phyloP scores from a whole-genome alignment of 2,797 vertebrate species.

The Lithobates pipiens region DNA sequence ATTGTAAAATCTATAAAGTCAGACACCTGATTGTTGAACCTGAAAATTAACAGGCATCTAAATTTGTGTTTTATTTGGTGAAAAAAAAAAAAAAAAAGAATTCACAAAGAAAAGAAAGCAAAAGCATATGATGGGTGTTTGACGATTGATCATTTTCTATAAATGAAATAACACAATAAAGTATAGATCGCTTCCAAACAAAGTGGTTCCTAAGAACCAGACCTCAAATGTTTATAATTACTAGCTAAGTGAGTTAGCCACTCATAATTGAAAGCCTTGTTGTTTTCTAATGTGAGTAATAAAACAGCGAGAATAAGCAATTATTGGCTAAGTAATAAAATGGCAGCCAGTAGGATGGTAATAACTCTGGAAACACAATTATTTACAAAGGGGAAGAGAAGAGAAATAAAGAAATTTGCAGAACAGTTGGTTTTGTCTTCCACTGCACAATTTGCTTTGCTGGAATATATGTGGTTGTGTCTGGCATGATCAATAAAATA shows the following conservation, averaged over 20 bases:
- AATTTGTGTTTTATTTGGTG: slow-evolving; percentile 35
- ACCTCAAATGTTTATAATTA: slow-evolving; percentile 48
- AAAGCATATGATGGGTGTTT: background rate
- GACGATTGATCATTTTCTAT: slow-evolving; percentile 14
- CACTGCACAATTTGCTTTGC: slow-evolving; percentile 22
- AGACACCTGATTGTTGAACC: slow-evolving; percentile 53
- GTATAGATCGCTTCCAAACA: slow-evolving; percentile 23
- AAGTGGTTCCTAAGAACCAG: slow-evolving; percentile 23
- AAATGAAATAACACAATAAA: slow-evolving; percentile 26
- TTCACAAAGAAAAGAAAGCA: background rate
- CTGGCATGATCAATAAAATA: background rate
- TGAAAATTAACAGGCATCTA: slow-evolving; percentile 48
- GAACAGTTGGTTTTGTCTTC: slow-evolving; percentile 39
- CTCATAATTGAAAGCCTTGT: slow-evolving; percentile 49
- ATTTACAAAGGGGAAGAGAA: slow-evolving; percentile 44
- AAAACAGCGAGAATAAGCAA: slow-evolving; percentile 50
- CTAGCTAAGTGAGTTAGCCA: slow-evolving; percentile 43
- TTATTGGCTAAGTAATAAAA: slow-evolving; percentile 55
- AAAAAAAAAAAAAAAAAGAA: background rate
- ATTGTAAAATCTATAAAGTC: slow-evolving; percentile 55
- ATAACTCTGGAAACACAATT: slow-evolving; percentile 37
- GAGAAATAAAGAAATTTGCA: slow-evolving; percentile 37
- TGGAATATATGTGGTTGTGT: slow-evolving; percentile 7
- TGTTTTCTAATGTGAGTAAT: slow-evolving; percentile 42
- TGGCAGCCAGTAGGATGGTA: slow-evolving; percentile 38